Conservation (phyloP, 2,113 vertebrate species). For the Coregonus clupeaformis region DNA sequence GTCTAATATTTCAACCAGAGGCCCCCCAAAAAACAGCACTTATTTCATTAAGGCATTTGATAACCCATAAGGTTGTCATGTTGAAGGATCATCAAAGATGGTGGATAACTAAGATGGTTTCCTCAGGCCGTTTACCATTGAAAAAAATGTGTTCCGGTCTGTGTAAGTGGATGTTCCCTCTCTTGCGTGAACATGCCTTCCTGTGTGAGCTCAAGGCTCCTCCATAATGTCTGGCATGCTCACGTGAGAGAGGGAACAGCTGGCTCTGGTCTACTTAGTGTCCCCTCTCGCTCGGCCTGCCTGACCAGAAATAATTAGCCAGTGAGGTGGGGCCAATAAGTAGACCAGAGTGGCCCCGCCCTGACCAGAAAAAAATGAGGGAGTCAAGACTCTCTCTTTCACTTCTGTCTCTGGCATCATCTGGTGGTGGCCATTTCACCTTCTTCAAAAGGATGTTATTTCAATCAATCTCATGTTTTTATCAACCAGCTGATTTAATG, state of each 20-base stretch:
- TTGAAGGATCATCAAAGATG: background rate
- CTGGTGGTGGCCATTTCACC: background rate
- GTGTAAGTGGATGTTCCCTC: no score
- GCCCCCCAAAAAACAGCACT: slow-evolving; percentile 10
- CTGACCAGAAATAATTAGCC: no score
- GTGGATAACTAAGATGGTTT: no score
- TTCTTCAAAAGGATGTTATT: background rate
- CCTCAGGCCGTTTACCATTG: background rate
- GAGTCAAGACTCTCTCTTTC: background rate
- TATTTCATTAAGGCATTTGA: slow-evolving; percentile 32
- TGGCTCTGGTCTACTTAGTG: no score
- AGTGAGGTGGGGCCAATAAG: no score
- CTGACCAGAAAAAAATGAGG: no score
- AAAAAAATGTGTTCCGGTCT: background rate
- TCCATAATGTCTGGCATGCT: no score
- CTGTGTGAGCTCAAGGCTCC: no score
- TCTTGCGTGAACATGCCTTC: no score
- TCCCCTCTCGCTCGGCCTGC: no score
- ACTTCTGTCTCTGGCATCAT: background rate
- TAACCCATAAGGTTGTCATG: background rate
- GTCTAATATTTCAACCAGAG: slow-evolving; percentile 24
- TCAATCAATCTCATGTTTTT: background rate
- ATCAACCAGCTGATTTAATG: background rate
- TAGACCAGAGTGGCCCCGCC: no score
- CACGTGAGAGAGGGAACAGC: no score